These are phyloP conservation scores for rat (Rattus norvegicus) DNA, from an alignment of 2,113 vertebrate genomes.

Conservation along the genomic window DNA sequence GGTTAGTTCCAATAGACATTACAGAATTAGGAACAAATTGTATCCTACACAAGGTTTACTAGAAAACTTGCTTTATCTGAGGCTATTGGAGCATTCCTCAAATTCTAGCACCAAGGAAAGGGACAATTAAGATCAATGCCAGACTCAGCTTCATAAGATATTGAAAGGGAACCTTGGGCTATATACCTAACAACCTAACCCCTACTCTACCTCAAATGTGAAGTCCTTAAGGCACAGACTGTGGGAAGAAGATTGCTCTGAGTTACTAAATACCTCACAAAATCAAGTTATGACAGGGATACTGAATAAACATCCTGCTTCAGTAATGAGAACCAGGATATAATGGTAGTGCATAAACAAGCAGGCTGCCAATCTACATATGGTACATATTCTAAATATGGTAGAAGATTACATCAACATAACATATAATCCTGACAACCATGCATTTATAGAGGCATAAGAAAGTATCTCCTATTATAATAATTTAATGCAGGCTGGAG, in stretches of 20 bases:
- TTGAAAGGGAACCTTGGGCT: not conserved
- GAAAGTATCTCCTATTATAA: not conserved
- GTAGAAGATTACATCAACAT: not conserved
- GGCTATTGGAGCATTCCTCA: not conserved
- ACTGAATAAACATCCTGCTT: not conserved
- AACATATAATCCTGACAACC: not conserved
- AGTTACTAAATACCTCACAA: not conserved
- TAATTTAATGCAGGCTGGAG: not conserved
- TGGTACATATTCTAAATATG: no score
- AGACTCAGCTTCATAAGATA: not conserved
- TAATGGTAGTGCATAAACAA: not conserved
- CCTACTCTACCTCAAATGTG: not conserved
- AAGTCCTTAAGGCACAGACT: not conserved
- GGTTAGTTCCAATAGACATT: not conserved
- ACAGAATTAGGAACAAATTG: not conserved
- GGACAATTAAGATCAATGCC: not conserved
- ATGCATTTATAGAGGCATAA: not conserved
- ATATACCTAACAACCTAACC: not conserved
- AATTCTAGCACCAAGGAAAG: not conserved
- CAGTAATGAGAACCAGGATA: not conserved
- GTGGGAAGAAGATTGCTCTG: not conserved
- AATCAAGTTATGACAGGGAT: no score
- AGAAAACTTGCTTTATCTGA: not conserved
- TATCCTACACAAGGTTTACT: not conserved
- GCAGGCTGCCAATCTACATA: no score